phyloP scores from a whole-genome alignment of 2,888 invertebrate genomes.

The Amblyjoppa proteus region DNA sequence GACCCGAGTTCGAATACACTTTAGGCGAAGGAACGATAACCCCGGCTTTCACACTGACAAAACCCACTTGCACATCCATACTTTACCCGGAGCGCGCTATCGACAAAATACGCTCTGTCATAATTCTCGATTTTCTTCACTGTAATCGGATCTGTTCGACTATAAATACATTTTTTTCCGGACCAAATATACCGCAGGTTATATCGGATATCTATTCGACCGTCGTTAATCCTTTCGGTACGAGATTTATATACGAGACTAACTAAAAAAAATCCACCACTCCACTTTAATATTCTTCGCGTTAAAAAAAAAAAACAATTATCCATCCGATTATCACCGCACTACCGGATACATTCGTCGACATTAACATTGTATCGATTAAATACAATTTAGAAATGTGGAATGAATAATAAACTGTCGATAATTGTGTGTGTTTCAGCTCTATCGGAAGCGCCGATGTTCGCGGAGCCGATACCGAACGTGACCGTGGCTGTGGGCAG shows the following conservation, averaged over 20 bases:
- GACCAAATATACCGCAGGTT: background rate
- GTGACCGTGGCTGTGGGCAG: constrained; percentile 96
- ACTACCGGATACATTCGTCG: background rate
- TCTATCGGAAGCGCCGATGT: constrained; percentile 94
- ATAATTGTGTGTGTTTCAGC: constrained; percentile 86
- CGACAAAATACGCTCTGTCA: background rate
- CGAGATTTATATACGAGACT: background rate
- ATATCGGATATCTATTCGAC: background rate
- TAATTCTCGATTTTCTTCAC: constrained; percentile 3
- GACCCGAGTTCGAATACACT: constrained; percentile 61
- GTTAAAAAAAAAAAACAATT: background rate
- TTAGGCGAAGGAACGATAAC: constrained; percentile 14
- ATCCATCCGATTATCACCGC: background rate
- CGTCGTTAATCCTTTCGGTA: background rate
- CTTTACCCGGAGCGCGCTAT: background rate
- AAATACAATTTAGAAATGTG: background rate
- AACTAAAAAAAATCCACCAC: background rate
- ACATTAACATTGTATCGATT: background rate
- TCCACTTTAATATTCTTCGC: background rate
- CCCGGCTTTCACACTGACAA: constrained; percentile 22
- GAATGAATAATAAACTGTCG: background rate
- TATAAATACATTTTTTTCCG: background rate
- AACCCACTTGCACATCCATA: constrained; percentile 1
- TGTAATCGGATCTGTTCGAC: constrained; percentile 16
- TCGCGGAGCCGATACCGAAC: constrained; percentile 96